phyloP scores from a whole-genome alignment of 2,113 vertebrate genomes.

The Rafetus swinhoei region DNA sequence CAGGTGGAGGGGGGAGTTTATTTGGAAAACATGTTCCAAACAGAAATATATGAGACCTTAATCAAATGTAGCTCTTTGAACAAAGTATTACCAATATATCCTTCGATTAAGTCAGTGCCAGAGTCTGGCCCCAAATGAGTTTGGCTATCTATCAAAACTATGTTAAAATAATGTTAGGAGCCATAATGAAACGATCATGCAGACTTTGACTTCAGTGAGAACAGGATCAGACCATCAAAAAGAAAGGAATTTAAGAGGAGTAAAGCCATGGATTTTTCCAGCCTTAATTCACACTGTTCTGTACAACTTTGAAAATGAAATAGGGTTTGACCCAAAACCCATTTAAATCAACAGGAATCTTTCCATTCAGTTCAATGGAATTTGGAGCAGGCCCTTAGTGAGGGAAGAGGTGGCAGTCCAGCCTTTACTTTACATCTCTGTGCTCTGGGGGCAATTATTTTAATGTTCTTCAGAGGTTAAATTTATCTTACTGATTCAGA shows the following conservation, averaged over 20 bases:
- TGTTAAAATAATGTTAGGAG: too few species aligned
- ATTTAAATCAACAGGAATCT: not conserved
- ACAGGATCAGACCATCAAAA: not conserved
- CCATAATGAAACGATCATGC: not conserved
- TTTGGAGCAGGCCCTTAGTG: not conserved
- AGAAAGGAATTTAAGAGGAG: not conserved
- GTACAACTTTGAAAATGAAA: not conserved
- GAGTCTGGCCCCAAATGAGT: accelerated
- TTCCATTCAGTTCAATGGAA: not conserved
- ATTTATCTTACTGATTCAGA: not conserved
- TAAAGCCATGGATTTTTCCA: not conserved
- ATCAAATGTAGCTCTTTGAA: too few species aligned
- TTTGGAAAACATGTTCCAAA: too few species aligned
- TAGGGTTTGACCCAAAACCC: not conserved
- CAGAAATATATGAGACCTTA: too few species aligned
- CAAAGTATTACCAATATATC: too few species aligned
- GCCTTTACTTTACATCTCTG: not conserved
- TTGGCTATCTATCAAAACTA: not conserved
- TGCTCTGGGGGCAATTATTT: not conserved
- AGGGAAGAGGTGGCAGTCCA: not conserved
- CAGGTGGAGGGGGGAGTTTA: too few species aligned
- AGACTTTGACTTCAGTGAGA: not conserved
- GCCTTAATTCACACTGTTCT: not conserved
- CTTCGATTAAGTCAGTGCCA: too few species aligned
- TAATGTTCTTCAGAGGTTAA: not conserved